A percentile compares a stretch with the other conserved stretches of the same genome.
Evolutionary conservation across 1,140 invertebrate genomes (phyloP).

Genomic region (Cephus cinctus): DNA sequence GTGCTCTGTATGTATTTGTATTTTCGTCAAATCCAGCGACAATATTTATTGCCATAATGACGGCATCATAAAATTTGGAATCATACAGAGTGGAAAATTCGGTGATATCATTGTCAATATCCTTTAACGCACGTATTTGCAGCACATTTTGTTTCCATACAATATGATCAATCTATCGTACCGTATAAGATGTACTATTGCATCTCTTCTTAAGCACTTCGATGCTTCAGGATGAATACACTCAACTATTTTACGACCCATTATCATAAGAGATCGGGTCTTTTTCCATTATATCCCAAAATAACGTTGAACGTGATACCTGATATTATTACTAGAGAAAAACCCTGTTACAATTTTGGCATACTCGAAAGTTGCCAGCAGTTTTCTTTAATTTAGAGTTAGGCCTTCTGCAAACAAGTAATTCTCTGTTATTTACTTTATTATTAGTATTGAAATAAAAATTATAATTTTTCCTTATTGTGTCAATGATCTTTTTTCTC

Average conservation of each 20-base stretch:
- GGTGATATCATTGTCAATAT: constrained; percentile 4
- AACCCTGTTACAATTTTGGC: constrained; percentile 14
- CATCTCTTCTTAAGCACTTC: constrained; percentile 16
- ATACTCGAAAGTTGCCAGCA: constrained; percentile 11
- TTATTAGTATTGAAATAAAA: constrained; percentile 17
- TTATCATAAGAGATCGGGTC: constrained; percentile 6
- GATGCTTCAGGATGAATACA: constrained; percentile 1
- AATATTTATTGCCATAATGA: constrained; percentile 13
- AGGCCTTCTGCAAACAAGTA: constrained; percentile 24
- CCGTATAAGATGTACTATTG: constrained; percentile 14
- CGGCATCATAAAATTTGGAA: constrained; percentile 15
- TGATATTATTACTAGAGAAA: constrained; percentile 17
- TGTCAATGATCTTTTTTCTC: constrained; percentile 13
- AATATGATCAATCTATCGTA: constrained; percentile 25
- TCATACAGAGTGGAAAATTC: constrained; percentile 14
- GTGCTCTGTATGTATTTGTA: constrained; percentile 10
- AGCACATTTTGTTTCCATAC: constrained; percentile 25
- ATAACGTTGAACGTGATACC: constrained; percentile 13
- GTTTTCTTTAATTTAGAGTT: constrained; percentile 2
- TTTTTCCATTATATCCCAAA: constrained; percentile 1
- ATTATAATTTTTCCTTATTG: constrained; percentile 19
- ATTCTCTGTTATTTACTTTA: constrained; percentile 16
- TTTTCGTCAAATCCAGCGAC: constrained; percentile 18
- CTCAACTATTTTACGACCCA: constrained; percentile 1
- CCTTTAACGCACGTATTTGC: constrained; percentile 22